Conservation (phyloP, 92 coral and sea anemone genomes). For the Porites evermanni region DNA sequence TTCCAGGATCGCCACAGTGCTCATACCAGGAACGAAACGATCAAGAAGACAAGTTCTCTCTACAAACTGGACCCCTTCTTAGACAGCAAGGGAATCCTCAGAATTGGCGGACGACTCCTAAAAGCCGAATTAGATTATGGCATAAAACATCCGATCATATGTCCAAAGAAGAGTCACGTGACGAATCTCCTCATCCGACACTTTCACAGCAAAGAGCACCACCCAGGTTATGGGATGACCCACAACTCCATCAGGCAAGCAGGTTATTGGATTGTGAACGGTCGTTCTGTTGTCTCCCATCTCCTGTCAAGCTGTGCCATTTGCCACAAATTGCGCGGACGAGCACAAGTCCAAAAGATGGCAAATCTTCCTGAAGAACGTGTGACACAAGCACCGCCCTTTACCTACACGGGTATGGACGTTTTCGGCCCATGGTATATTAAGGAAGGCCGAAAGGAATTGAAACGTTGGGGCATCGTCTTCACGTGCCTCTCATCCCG, state of each 20-base stretch:
- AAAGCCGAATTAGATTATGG: too few species aligned
- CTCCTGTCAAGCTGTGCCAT: too few species aligned
- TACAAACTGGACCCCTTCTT: slow-evolving; percentile 62
- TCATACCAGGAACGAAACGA: slow-evolving; percentile 27
- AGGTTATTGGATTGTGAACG: too few species aligned
- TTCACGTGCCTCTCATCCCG: slow-evolving; percentile 49
- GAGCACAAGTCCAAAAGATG: too few species aligned
- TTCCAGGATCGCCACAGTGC: slow-evolving; percentile 49
- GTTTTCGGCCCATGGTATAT: too few species aligned
- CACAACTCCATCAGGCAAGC: too few species aligned
- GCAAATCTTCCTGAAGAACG: too few species aligned
- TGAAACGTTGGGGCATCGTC: slow-evolving; percentile 48
- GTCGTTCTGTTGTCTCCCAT: too few species aligned
- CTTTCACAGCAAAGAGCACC: slow-evolving; percentile 51
- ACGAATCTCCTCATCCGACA: slow-evolving; percentile 33
- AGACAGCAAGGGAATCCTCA: slow-evolving; percentile 57
- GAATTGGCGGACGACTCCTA: slow-evolving; percentile 62
- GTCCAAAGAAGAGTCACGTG: neutral
- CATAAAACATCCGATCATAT: too few species aligned
- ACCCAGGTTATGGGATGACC: neutral
- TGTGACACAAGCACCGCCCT: too few species aligned
- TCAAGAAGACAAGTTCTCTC: slow-evolving; percentile 43
- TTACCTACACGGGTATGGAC: too few species aligned
- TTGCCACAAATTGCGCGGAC: too few species aligned
- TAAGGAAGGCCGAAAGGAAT: neutral